Evolutionary conservation across 2,888 invertebrate genomes (phyloP).

Genomic region (Diabrotica balteata): DNA sequence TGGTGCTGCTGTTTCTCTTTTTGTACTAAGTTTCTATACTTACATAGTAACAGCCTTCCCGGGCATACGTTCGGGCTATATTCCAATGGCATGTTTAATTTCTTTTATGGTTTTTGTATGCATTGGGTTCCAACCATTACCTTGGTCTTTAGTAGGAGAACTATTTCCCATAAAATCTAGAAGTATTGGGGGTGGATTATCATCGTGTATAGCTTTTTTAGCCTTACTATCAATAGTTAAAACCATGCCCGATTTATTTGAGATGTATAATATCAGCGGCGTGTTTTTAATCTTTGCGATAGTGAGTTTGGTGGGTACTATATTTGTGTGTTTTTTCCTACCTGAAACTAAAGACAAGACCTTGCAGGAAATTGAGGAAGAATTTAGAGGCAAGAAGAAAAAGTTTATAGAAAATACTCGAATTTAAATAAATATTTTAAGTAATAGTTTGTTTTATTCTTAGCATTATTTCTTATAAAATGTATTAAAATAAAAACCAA

Average conservation of each 20-base stretch:
- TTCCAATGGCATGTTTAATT: slow-evolving; percentile 62
- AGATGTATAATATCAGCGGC: slow-evolving; percentile 65
- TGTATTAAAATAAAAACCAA: no score
- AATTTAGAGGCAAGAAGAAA: slow-evolving; percentile 54
- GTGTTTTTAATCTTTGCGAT: slow-evolving; percentile 71
- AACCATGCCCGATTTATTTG: slow-evolving; percentile 69
- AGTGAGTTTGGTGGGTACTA: slow-evolving; percentile 66
- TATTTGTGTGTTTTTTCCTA: slow-evolving; percentile 66
- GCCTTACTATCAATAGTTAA: slow-evolving; percentile 74
- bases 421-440: not conserved
- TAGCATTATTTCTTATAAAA: no score
- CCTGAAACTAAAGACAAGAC: slow-evolving; percentile 77
- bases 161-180: slow-evolving; percentile 65
- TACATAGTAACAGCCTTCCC: slow-evolving; percentile 39
- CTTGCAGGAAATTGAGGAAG: slow-evolving; percentile 72
- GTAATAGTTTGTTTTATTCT: no score
- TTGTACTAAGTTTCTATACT: slow-evolving; percentile 40
- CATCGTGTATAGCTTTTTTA: slow-evolving; percentile 70
- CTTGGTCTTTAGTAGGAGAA: slow-evolving; percentile 80
- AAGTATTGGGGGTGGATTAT: slow-evolving; percentile 72
- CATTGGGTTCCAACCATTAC: slow-evolving; percentile 63
- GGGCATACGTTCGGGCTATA: slow-evolving; percentile 43
- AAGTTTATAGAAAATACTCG: not conserved
- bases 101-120: slow-evolving; percentile 68
- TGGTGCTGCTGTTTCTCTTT: slow-evolving; percentile 68